phyloP scores from a whole-genome alignment of 2,888 invertebrate species.

The Coenonympha arcania region DNA sequence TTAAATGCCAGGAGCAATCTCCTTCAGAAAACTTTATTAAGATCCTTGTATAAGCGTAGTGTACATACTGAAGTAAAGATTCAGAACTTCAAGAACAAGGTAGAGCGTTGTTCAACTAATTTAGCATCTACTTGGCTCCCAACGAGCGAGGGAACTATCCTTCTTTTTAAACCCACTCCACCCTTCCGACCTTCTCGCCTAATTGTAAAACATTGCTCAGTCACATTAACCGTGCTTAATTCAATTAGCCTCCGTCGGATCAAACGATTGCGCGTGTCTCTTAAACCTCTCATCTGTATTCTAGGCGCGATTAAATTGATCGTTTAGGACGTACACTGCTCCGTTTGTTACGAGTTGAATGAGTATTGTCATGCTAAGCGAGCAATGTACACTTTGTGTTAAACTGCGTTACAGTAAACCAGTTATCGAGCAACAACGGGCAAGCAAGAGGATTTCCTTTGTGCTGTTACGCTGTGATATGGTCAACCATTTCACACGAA shows the following conservation, averaged over 20 bases:
- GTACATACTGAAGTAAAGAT: not conserved
- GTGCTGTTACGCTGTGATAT: not conserved
- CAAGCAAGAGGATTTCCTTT: conserved; percentile 9
- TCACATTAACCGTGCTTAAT: not conserved
- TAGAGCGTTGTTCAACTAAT: not conserved
- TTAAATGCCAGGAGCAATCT: too few species aligned
- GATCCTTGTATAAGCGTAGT: too few species aligned
- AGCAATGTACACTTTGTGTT: not conserved
- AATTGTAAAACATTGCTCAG: conserved; percentile 2
- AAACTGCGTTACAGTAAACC: not conserved
- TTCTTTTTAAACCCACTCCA: not conserved
- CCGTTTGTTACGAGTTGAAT: not conserved
- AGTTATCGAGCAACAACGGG: conserved; percentile 12
- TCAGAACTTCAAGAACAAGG: not conserved
- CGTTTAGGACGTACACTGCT: not conserved
- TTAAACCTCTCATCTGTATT: not conserved
- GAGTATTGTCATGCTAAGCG: not conserved
- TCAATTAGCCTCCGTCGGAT: conserved; percentile 1
- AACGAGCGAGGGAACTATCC: too few species aligned
- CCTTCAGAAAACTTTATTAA: too few species aligned
- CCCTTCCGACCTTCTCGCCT: not conserved
- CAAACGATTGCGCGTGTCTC: conserved; percentile 1
- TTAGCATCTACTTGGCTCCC: not conserved
- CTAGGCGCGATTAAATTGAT: not conserved
- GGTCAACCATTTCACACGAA: too few species aligned